Percentiles rank a stretch among this genome's conserved stretches.
Conservation (phyloP, 2,797 vertebrate genomes). For the Mus caroli region DNA sequence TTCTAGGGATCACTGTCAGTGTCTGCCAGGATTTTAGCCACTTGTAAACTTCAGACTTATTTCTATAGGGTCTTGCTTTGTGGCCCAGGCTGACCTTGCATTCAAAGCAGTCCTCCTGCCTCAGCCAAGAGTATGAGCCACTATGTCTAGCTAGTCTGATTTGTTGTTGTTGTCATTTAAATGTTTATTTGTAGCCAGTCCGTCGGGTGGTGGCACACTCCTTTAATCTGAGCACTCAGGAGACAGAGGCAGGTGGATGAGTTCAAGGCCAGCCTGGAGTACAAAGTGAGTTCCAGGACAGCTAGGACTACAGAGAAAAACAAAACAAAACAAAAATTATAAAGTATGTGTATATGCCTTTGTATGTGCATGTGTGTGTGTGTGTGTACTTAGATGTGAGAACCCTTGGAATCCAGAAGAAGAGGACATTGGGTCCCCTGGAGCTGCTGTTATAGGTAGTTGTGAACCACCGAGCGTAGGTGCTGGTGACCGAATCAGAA, state of each 20-base stretch:
- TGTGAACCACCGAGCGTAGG: neutral
- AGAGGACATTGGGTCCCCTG: too few relatives aligned
- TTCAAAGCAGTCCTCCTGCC: neutral
- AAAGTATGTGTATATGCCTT: neutral
- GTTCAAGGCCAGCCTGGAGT: neutral
- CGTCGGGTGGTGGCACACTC: rapidly evolving
- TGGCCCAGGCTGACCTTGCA: neutral
- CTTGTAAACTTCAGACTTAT: neutral
- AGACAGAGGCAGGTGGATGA: too few relatives aligned
- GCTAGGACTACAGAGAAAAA: neutral
- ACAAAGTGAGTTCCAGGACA: neutral
- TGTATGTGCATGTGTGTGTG: neutral
- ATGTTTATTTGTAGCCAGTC: neutral
- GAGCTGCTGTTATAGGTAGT: neutral
- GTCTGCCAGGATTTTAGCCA: neutral
- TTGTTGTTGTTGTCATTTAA: neutral
- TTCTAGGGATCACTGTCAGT: neutral
- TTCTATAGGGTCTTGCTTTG: neutral
- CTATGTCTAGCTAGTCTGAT: neutral
- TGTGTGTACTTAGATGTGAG: neutral
- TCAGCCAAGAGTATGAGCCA: neutral
- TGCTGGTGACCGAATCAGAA: neutral
- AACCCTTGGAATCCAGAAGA: neutral
- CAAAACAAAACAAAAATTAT: neutral
- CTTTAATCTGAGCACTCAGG: neutral